phyloP scores from a whole-genome alignment of 2,113 vertebrate species.

The Sialia sialis region DNA sequence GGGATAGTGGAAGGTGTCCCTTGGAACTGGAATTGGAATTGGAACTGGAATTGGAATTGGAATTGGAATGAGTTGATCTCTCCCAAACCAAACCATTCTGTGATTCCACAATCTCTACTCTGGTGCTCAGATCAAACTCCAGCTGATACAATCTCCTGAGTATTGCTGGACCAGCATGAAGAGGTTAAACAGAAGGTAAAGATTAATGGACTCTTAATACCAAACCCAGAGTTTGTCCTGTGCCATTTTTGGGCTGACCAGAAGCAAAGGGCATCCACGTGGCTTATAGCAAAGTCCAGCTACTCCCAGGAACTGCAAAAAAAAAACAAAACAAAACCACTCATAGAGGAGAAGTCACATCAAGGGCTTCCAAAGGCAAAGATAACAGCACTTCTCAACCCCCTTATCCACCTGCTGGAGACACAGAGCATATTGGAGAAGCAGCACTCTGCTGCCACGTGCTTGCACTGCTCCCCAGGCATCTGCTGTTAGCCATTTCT shows the following conservation, averaged over 20 bases:
- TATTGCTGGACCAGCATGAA: background rate
- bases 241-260: background rate
- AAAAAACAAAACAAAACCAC: too few relatives aligned
- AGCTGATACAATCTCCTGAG: background rate
- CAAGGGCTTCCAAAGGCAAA: background rate
- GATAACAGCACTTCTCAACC: background rate
- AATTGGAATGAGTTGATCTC: background rate
- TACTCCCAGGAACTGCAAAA: too few relatives aligned
- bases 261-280: background rate
- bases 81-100: background rate
- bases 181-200: background rate
- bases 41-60: too few relatives aligned
- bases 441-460: background rate
- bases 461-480: background rate
- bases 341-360: background rate
- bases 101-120: background rate
- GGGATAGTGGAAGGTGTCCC: background rate
- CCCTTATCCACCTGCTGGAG: background rate
- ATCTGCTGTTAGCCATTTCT: conserved; percentile 17
- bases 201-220: background rate
- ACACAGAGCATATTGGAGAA: background rate
- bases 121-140: background rate
- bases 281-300: background rate
- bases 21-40: background rate
- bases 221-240: background rate